phyloP scores from a whole-genome alignment of 2,888 invertebrate species.

The Xylocampa areola region DNA sequence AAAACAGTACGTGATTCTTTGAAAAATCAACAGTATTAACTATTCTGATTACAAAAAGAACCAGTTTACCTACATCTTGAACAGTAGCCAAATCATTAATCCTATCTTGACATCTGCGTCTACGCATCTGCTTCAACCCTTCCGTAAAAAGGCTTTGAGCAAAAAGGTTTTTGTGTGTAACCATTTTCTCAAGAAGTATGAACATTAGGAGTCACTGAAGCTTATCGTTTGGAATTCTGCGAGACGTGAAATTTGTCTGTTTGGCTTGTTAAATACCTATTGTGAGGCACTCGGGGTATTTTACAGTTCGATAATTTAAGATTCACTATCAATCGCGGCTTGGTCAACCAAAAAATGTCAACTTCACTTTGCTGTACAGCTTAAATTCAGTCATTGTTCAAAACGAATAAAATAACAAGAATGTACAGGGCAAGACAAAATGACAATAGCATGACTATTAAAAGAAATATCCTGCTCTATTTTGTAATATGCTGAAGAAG shows the following conservation, averaged over 20 bases:
- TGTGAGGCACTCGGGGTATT: slow-evolving; percentile 3
- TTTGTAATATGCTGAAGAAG: too few species aligned
- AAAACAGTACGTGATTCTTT: slow-evolving; percentile 50
- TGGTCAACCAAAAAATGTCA: too few species aligned
- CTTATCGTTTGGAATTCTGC: slow-evolving; percentile 39
- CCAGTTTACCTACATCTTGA: slow-evolving; percentile 45
- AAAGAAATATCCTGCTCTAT: too few species aligned
- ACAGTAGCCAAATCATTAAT: slow-evolving; percentile 80
- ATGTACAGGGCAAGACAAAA: too few species aligned
- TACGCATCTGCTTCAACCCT: slow-evolving; percentile 81
- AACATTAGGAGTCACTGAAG: slow-evolving; percentile 48
- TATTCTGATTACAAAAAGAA: slow-evolving; percentile 30
- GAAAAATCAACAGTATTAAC: slow-evolving; percentile 43
- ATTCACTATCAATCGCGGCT: not conserved
- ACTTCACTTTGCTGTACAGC: too few species aligned
- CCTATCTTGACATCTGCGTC: slow-evolving; percentile 72
- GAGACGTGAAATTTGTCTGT: slow-evolving; percentile 53
- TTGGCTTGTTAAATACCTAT: slow-evolving; percentile 43
- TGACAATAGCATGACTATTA: too few species aligned
- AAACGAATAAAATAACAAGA: too few species aligned
- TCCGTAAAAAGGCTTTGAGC: slow-evolving; percentile 66
- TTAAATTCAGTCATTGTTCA: not conserved
- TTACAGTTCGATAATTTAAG: slow-evolving; percentile 22
- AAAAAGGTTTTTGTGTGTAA: slow-evolving; percentile 55
- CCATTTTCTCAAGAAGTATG: slow-evolving; percentile 49